These are phyloP conservation scores for Epinotia bilunana DNA, from an alignment of 2,888 invertebrate species.

Conservation along the genomic window DNA sequence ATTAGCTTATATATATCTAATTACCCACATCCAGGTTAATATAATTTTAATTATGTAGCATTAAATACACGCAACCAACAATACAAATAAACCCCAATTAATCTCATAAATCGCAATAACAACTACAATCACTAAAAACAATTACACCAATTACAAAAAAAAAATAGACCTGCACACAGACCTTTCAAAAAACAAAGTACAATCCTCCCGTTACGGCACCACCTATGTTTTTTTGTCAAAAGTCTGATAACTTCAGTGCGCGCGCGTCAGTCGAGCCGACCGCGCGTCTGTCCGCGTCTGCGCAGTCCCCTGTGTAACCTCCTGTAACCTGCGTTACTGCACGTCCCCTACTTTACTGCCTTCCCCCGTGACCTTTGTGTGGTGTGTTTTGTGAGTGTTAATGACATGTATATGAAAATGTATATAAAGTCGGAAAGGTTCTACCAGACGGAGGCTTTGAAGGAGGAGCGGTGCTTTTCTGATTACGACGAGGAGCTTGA, in stretches of 20 bases:
- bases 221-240: constrained; percentile 73
- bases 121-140: constrained; percentile 1
- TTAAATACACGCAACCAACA: not conserved
- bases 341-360: constrained; percentile 3
- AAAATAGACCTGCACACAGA: constrained; percentile 13
- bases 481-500: constrained; percentile 75
- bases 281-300: constrained; percentile 62
- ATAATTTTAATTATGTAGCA: not conserved
- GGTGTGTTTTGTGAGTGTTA: constrained; percentile 44
- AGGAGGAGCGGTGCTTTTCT: constrained; percentile 72
- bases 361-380: constrained; percentile 8
- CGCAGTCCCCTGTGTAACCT: constrained; percentile 8
- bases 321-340: not conserved
- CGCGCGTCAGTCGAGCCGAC: constrained; percentile 65
- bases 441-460: constrained; percentile 71
- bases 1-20: not conserved
- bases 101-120: not conserved
- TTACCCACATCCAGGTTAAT: not conserved
- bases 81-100: not conserved
- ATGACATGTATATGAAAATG: constrained; percentile 79
- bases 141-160: constrained; percentile 17
- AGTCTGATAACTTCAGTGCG: constrained; percentile 75
- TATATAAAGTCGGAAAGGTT: constrained; percentile 79
- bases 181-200: constrained; percentile 23
- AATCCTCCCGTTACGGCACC: constrained; percentile 49